Conservation (phyloP, 2,797 vertebrate species). For the Decapterus maruadsi region DNA sequence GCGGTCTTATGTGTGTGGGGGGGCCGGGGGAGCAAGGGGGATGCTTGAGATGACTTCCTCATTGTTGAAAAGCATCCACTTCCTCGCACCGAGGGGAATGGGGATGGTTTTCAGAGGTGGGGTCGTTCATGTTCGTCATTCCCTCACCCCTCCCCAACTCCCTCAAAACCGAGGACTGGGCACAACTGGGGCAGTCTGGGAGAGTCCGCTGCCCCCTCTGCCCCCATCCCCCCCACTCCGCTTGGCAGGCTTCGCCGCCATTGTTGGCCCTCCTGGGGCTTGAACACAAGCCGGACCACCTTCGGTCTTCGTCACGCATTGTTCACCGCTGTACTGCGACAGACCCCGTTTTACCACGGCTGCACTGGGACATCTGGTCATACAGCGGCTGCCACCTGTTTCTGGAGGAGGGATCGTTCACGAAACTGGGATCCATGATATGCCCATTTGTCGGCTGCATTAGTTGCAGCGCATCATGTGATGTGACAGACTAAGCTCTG, state of each 20-base stretch:
- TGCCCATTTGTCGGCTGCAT: constrained; percentile 85
- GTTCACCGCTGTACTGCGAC: constrained; percentile 77
- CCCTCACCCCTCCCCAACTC: neutral
- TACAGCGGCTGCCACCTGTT: constrained; percentile 85
- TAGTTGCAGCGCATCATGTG: constrained; percentile 86
- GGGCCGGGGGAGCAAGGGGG: constrained; percentile 26
- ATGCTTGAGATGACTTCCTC: constrained; percentile 79
- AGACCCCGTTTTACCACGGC: constrained; percentile 72
- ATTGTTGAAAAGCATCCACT: constrained; percentile 70
- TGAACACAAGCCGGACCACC: constrained; percentile 81
- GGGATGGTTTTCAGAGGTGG: constrained; percentile 58
- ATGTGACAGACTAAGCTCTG: constrained; percentile 85
- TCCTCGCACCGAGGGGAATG: constrained; percentile 53
- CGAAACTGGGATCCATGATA: constrained; percentile 80
- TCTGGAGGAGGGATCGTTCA: constrained; percentile 71
- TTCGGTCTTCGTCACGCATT: constrained; percentile 79
- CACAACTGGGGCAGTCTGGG: constrained; percentile 52
- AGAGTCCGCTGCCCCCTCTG: neutral
- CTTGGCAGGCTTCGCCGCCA: constrained; percentile 46
- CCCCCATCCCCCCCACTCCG: neutral
- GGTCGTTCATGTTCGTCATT: constrained; percentile 46
- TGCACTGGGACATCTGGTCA: constrained; percentile 84
- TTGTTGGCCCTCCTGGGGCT: constrained; percentile 58
- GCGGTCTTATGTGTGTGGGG: constrained; percentile 67
- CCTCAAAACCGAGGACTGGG: constrained; percentile 20